Evolutionary conservation across 2,797 vertebrate genomes (phyloP), one percentile per base, ranked within the genome.

Genomic region (Megaceryle alcyon): DNA sequence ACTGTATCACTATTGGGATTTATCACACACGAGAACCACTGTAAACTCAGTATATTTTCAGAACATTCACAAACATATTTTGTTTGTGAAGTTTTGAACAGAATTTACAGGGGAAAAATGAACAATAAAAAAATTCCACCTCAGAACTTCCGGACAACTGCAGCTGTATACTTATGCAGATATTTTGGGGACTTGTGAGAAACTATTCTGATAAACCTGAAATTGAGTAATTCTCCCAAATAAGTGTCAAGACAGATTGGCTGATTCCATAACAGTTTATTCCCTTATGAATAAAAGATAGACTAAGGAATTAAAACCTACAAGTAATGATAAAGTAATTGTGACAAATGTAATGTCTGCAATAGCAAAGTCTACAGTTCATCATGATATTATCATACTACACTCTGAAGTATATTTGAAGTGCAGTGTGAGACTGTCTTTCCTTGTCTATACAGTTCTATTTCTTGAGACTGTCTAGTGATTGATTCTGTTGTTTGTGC

Each of bases 271-370:
- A 69, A 82, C 35, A 92, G 71, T 54, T 57, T 94, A 70, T 85
- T 90, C 48, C 16, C 51, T 79, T 51, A 59, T 94, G 92, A 92
- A 88, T 88, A 93, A 93, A 96, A 96, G 69, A 87, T 77, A 46
- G 46, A 39, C 49, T 53, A 23, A 25, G 18, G 37, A 54, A 78
- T 66, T 88, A 92, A 84, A 93, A 70, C 35, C 65, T 66, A 75
- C 73, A 86, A 94, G 88, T 88, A 90, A 94, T 43, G 28, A 82
- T 63, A 59, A 89, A 94, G 79, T 82, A 90, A 89, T 91, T 65
- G 71, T 69, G 75, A 85, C 37, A 72, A 75, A 56, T 86, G 44
- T 46, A 90, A 53, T 25, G 39, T 85, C 49, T 89, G 31, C 51
- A 89, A 53, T 69, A 92, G 82, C 49, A 86, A 89, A 54, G 66